Percentiles rank a stretch among this genome's conserved stretches.
These are phyloP conservation scores for Leucophenga varia DNA, from an alignment of 1,140 invertebrate genomes.

Conservation along the genomic window DNA sequence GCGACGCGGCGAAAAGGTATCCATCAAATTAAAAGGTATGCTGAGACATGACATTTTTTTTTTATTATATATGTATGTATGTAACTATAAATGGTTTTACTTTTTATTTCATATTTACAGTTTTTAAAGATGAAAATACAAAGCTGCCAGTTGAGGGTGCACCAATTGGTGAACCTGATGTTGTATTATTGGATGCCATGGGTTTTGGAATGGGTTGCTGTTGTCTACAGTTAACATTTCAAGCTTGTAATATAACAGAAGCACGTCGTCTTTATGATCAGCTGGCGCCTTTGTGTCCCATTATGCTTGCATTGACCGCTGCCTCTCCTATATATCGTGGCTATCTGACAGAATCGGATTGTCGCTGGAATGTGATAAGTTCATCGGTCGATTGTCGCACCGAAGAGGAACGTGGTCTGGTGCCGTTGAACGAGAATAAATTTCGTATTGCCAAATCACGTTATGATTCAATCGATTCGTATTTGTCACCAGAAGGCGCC, in stretches of 20 bases:
- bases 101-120: constrained; percentile 60
- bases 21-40: constrained; percentile 93
- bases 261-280: constrained; percentile 97
- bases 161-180: constrained; percentile 68
- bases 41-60: no score
- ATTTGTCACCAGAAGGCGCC: constrained; percentile 82
- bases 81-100: no score
- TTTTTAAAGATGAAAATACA: constrained; percentile 86
- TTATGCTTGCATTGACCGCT: constrained; percentile 95
- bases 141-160: constrained; percentile 80
- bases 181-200: constrained; percentile 98
- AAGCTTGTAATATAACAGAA: constrained; percentile 93
- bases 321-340: constrained; percentile 94
- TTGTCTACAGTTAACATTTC: constrained; percentile 92
- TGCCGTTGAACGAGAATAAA: constrained; percentile 73
- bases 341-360: constrained; percentile 92
- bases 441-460: constrained; percentile 93
- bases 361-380: constrained; percentile 95
- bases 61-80: no score
- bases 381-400: constrained; percentile 96
- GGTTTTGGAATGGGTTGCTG: constrained; percentile 99
- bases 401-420: constrained; percentile 85
- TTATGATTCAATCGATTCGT: constrained; percentile 97
- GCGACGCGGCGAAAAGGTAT: constrained; percentile 90
- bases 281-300: constrained; percentile 93